Conservation (phyloP, 2,797 vertebrate genomes). For the Schizopygopsis malacanthus region DNA sequence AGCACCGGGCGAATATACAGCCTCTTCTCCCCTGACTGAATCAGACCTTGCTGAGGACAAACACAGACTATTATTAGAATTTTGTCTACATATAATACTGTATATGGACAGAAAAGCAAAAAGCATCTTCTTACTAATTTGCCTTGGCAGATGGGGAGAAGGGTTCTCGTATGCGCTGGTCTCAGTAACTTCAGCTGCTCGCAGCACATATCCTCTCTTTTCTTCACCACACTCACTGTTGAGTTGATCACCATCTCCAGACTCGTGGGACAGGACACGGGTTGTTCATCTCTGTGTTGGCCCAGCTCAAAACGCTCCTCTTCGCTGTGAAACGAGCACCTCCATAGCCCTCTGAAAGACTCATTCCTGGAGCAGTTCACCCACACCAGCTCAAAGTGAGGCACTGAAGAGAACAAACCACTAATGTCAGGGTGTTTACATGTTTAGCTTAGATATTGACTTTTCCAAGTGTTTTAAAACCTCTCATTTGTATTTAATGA, state of each 20-base stretch:
- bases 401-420: conserved; percentile 46
- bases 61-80: neutral
- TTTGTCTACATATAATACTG: neutral
- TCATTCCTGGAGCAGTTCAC: conserved; percentile 49
- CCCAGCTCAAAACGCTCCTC: conserved; percentile 52
- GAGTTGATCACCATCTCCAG: conserved; percentile 53
- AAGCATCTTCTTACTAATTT: conserved; percentile 54
- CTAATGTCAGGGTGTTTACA: neutral
- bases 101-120: neutral
- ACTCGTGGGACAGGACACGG: conserved; percentile 48
- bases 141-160: conserved; percentile 56
- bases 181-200: conserved; percentile 44
- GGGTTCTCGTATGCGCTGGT: conserved; percentile 46
- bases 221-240: conserved; percentile 50
- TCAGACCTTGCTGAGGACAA: conserved; percentile 58
- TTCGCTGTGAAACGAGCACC: conserved; percentile 55
- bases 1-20: conserved; percentile 59
- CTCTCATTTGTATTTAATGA: neutral
- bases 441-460: neutral
- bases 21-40: conserved; percentile 36
- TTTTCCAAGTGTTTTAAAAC: neutral
- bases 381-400: conserved; percentile 64
- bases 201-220: conserved; percentile 51
- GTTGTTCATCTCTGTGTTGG: neutral
- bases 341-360: conserved; percentile 19